A percentile compares a stretch with the other conserved stretches of the same genome.
These are phyloP conservation scores for Parnassius apollo DNA, from an alignment of 2,888 invertebrate genomes.

Conservation along the genomic window DNA sequence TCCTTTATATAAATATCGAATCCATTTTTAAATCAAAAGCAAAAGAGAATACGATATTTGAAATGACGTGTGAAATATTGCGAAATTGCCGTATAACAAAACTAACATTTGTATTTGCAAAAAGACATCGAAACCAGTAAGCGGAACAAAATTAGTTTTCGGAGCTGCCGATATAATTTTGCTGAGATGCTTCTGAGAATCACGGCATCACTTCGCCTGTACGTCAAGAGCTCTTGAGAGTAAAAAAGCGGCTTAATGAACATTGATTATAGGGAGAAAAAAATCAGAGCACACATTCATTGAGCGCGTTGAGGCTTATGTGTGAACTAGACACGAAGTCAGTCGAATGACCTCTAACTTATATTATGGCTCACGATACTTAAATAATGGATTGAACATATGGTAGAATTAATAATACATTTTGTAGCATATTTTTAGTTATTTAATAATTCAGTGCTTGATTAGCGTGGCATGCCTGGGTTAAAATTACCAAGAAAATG, in stretches of 20 bases:
- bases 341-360: constrained; percentile 29
- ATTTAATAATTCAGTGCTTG: background rate
- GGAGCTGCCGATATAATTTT: constrained; percentile 33
- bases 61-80: constrained; percentile 40
- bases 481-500: constrained; percentile 19
- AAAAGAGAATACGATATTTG: constrained; percentile 33
- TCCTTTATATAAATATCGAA: constrained; percentile 37
- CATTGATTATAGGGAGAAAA: constrained; percentile 40
- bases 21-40: constrained; percentile 31
- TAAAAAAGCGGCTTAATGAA: constrained; percentile 45
- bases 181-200: constrained; percentile 34
- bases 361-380: constrained; percentile 4
- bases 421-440: background rate
- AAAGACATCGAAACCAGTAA: constrained; percentile 6
- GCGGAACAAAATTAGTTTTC: constrained; percentile 27
- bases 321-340: constrained; percentile 27
- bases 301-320: constrained; percentile 34
- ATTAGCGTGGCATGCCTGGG: background rate
- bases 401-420: background rate
- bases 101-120: constrained; percentile 24
- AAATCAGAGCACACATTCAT: constrained; percentile 40
- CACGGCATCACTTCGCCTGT: constrained; percentile 44
- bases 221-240: constrained; percentile 36
- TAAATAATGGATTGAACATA: background rate
- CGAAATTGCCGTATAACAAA: constrained; percentile 33